Conservation (phyloP, 2,888 invertebrate genomes). For the Ormyrus pomaceus region DNA sequence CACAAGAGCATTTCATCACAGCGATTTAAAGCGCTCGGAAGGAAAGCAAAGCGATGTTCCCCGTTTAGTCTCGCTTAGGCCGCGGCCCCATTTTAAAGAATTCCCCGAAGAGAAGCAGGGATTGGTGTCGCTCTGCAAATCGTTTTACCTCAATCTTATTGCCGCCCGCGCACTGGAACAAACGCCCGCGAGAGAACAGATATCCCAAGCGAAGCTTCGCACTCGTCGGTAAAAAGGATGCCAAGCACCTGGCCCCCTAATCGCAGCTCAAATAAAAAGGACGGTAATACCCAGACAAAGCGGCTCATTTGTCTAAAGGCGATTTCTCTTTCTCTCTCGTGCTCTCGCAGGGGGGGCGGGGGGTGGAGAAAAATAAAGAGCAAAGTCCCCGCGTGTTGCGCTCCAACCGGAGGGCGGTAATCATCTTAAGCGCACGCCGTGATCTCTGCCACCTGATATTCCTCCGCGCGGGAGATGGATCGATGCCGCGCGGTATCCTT, state of each 20-base stretch:
- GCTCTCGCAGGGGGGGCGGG: constrained; percentile 30
- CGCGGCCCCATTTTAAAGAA: constrained; percentile 58
- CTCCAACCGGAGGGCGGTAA: constrained; percentile 67
- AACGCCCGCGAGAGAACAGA: background rate
- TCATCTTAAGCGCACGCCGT: constrained; percentile 70
- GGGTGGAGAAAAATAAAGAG: constrained; percentile 55
- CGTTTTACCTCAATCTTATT: constrained; percentile 71
- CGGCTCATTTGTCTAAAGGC: constrained; percentile 74
- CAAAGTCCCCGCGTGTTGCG: constrained; percentile 49
- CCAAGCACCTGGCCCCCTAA: constrained; percentile 64
- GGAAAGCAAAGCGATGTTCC: background rate
- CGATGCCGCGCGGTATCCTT: background rate
- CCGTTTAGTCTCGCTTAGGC: constrained; percentile 37
- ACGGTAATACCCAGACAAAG: constrained; percentile 73
- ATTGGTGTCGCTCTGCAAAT: constrained; percentile 66
- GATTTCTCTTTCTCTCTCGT: constrained; percentile 67
- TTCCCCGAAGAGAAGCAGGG: constrained; percentile 61
- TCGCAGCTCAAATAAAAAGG: constrained; percentile 73
- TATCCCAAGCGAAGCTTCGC: constrained; percentile 34
- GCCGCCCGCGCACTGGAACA: constrained; percentile 3
- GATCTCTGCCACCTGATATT: constrained; percentile 69
- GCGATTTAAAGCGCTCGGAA: constrained; percentile 4
- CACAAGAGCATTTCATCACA: too few relatives aligned
- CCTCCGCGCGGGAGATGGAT: constrained; percentile 53
- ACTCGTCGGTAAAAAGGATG: constrained; percentile 47